A percentile compares a stretch with the other conserved stretches of the same genome.
These are phyloP conservation scores for Lordiphosa collinella DNA, from an alignment of 1,140 invertebrate species.

Conservation along the genomic window DNA sequence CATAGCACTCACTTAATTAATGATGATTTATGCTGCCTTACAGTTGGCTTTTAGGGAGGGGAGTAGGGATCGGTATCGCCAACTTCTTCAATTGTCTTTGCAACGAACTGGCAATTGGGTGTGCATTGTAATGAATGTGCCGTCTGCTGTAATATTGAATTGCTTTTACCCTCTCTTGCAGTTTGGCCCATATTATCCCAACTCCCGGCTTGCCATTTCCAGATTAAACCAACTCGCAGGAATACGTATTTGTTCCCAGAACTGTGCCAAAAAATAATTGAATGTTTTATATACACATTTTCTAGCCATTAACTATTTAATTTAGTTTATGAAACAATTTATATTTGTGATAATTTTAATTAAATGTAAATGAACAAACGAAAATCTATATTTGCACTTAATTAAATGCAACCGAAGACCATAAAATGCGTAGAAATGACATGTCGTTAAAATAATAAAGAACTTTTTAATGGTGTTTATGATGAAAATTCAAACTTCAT, in stretches of 20 bases:
- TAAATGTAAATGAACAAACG: conserved; percentile 37
- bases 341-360: conserved; percentile 70
- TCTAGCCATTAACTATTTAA: conserved; percentile 50
- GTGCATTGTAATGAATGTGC: conserved; percentile 11
- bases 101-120: conserved; percentile 32
- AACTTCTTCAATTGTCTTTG: conserved; percentile 59
- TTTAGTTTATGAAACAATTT: conserved; percentile 54
- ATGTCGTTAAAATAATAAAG: too few species aligned
- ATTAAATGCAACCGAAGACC: too few species aligned
- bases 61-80: background rate
- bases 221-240: conserved; percentile 12
- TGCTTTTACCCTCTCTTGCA: background rate
- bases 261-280: conserved; percentile 56
- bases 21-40: conserved; percentile 56
- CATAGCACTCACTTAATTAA: conserved; percentile 56
- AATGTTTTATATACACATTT: conserved; percentile 41
- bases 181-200: background rate
- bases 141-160: background rate
- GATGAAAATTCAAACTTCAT: too few species aligned
- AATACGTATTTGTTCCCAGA: conserved; percentile 6
- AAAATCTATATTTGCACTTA: background rate
- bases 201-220: conserved; percentile 2
- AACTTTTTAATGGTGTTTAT: too few species aligned
- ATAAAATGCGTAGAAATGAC: too few species aligned
- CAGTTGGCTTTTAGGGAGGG: conserved; percentile 23